Conservation (phyloP, 2,113 vertebrate genomes). For the Octodon degus region DNA sequence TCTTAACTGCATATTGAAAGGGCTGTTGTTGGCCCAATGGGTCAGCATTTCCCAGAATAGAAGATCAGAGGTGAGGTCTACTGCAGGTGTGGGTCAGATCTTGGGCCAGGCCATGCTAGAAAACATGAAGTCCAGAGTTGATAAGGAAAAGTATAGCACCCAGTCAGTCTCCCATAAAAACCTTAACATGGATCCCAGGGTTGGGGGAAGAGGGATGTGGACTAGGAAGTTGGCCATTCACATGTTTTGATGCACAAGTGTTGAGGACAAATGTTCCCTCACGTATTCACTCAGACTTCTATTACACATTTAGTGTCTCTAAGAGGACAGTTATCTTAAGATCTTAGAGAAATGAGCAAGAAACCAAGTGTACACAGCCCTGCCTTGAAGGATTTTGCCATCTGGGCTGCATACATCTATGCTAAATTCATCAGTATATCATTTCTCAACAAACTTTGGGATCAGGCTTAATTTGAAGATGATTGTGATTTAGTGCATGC, state of each 20-base stretch:
- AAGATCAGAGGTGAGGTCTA: background rate
- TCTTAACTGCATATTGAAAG: background rate
- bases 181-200: no score
- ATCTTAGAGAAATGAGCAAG: accelerated
- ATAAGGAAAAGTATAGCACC: background rate
- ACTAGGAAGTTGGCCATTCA: background rate
- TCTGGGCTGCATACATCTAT: no score
- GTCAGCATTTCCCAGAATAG: background rate
- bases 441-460: background rate
- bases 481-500: accelerated
- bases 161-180: no score
- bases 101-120: accelerated
- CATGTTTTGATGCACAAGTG: background rate
- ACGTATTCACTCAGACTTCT: background rate
- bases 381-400: background rate
- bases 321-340: background rate
- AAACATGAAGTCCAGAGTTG: background rate
- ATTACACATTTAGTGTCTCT: accelerated
- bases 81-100: background rate
- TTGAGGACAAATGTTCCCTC: background rate
- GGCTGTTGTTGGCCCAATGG: background rate
- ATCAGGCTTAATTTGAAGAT: background rate
- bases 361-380: accelerated
- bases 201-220: background rate
- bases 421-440: background rate